Percentiles rank a stretch among this genome's conserved stretches.
Conservation (phyloP, 1,140 invertebrate genomes). For the Cydia strobilella region DNA sequence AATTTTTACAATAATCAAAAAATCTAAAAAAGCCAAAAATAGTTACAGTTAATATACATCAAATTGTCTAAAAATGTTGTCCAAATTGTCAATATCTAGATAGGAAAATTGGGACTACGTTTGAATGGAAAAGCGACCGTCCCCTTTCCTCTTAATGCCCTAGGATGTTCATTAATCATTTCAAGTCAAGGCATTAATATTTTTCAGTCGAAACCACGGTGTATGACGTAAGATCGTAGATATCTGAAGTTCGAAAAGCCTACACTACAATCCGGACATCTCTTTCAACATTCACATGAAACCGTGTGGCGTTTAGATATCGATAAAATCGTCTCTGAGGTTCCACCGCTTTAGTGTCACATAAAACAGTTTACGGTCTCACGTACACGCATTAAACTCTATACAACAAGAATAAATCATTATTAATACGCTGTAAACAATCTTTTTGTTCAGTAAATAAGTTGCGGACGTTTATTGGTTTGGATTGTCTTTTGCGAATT, state of each 20-base stretch:
- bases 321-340: slow-evolving; percentile 72
- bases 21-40: no score
- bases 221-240: not conserved
- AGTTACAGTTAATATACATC: no score
- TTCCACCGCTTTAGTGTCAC: slow-evolving; percentile 68
- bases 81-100: no score
- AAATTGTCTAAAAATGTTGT: no score
- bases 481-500: slow-evolving; percentile 65
- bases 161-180: no score
- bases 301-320: slow-evolving; percentile 67
- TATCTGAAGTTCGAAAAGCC: not conserved
- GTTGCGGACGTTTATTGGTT: slow-evolving; percentile 68
- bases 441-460: slow-evolving; percentile 63
- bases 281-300: slow-evolving; percentile 30
- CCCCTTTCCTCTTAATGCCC: no score
- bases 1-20: no score
- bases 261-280: slow-evolving; percentile 8
- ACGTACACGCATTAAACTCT: slow-evolving; percentile 73
- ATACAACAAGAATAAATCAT: slow-evolving; percentile 75
- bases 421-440: slow-evolving; percentile 70
- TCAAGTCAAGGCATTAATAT: no score
- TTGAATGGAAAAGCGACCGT: no score
- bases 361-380: slow-evolving; percentile 75
- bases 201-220: not conserved
- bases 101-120: no score